Base-by-base conservation (phyloP, 2,888 invertebrate species). In the Imbricaverruca yamaguchii region DNA sequence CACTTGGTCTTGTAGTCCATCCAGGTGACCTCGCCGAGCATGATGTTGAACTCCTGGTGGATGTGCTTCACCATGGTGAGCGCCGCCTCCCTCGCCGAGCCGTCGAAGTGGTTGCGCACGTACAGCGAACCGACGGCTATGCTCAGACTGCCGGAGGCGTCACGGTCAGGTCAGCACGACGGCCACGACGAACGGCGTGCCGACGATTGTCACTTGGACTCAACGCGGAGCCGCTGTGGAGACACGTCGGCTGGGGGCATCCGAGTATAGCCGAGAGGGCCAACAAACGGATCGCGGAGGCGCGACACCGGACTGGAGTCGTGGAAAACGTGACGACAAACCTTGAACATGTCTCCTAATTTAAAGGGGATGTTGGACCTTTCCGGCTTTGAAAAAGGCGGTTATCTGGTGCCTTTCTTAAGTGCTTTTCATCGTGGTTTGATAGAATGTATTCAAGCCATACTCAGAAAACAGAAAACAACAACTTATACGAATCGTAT, bases 1-100 rank as follows among this genome's bases (percentile, higher is more conserved):
- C 83, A 86, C 86, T 86, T 92, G 0, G 97, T 97, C 84, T 89
- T 88, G 0, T 91, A 91, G 86, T 97, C 97, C 97, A 98, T 97
- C 97, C 97, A 98, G 79, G 93, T 93, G 21, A 96, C 85, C 82
- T 91, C 90, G 25, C 90, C 89, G 81, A 96, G 87, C 59, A 96
- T 94, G 84, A 93, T 91, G 83, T 91, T 90, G 88, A 97, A 97
- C 84, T 95, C 93, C 81, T 89, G 89, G 83, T 93, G 91, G 84
- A 98, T 95, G 85, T 94, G 93, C 81, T 90, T 89, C 0, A 96
- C 96, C 94, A 97, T 95, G 87, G 94, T 94, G 83, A 94, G 87
- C 0, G 95, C 96, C 84, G 92, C 93, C 80, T 91, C 90, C 87
- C 95, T 94, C 0, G 95, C 93, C 81, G 93, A 91, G 86, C 95